Evolutionary conservation across 2,797 vertebrate species (phyloP).

Genomic region (Phataginus tetradactyla): DNA sequence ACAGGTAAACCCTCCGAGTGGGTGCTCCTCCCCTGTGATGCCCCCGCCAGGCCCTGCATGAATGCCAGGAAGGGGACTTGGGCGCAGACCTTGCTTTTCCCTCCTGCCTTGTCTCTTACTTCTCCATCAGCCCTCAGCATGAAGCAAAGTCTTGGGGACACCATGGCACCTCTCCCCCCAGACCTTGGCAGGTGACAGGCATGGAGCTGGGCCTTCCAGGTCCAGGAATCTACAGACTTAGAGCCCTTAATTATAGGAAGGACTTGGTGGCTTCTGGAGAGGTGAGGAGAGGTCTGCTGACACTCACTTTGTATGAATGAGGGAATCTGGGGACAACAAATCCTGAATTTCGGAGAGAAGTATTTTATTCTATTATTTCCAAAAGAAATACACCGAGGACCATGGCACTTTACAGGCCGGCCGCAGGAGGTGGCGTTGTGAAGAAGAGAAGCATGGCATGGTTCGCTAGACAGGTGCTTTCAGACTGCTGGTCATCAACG

Average conservation of each 20-base stretch:
- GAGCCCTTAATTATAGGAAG: fast-evolving
- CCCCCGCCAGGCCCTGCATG: background rate
- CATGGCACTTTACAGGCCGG: background rate
- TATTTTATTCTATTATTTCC: background rate
- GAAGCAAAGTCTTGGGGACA: background rate
- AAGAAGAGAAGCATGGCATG: fast-evolving
- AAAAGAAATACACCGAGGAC: background rate
- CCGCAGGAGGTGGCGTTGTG: background rate
- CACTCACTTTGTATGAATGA: background rate
- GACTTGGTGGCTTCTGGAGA: background rate
- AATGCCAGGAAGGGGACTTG: fast-evolving
- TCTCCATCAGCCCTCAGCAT: background rate
- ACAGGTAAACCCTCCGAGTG: background rate
- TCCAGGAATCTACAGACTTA: fast-evolving
- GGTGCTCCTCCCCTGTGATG: background rate
- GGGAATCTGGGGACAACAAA: too few species aligned
- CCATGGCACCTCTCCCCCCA: background rate
- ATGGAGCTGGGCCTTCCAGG: background rate
- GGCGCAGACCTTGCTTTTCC: too few species aligned
- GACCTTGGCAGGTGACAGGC: background rate
- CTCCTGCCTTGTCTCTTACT: background rate
- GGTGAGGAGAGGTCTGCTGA: background rate
- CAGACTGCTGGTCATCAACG: background rate
- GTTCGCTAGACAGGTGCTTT: background rate
- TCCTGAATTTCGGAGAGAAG: background rate